Base-by-base conservation (phyloP, 2,113 vertebrate species). In the Echinops telfairi region DNA sequence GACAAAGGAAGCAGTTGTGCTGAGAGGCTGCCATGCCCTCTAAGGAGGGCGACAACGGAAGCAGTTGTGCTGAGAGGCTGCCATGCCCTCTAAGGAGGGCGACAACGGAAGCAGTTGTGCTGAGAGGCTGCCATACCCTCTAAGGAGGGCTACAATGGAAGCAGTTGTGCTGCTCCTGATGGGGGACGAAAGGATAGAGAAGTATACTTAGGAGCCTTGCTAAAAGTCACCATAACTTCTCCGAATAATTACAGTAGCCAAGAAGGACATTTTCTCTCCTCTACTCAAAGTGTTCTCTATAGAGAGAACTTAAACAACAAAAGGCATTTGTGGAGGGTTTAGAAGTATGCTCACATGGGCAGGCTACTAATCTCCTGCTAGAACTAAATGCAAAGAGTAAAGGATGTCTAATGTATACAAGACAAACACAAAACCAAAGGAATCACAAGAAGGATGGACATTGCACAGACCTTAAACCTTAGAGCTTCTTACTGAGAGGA, bases 181-280 rank as follows among this genome's bases (percentile, higher is more conserved):
- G 60, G 7, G 11, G 43, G 22, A 31, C 58, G 38, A 90, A 88
- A 90, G 23, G 62, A 77, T 25, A 79, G 8, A 89, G 53, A 80
- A n/a, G 16, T 8, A 68, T 78, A 92, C 10, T 47, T 64, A 23
- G 2, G 77, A 40, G 1, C 86, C 22, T 66, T 79, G 79, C 57
- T 73, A 95, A 91, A 90, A 82, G 36, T 70, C n/a, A 84, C 87
- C n/a, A 43, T 60, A 60, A 82, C 10, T 2, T 68, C 4, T 31
- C 29, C 40, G 57, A 93, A 84, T 31, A 73, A 60, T 78, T 79
- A 8, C 29, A 83, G 11, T 66, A 25, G 79, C 17, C 5, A 47
- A 47, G 15, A 75, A 71, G 80, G 14, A 0, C 6, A 66, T 88
- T 88, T 79, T 85, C 12, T 86, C 17, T 60, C 92, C 17, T 83